Percentiles rank a stretch among this genome's conserved stretches.
phyloP scores from a whole-genome alignment of 2,797 vertebrate species.

The Sebastolobus alascanus region DNA sequence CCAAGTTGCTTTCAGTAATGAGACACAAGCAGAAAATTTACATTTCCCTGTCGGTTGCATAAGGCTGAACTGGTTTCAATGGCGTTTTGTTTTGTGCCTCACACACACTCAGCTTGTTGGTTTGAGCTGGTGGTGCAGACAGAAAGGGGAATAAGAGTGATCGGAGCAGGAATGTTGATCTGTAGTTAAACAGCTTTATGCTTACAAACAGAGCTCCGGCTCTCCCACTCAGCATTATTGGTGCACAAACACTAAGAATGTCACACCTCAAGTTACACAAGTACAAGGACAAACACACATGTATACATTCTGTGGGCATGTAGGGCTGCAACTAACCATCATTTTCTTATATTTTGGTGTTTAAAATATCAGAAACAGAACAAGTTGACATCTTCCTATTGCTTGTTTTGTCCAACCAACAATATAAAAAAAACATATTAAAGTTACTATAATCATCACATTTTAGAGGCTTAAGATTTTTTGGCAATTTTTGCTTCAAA shows the following conservation, averaged over 20 bases:
- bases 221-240: conserved; percentile 52
- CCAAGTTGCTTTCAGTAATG: conserved; percentile 28
- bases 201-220: conserved; percentile 68
- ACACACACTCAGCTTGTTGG: conserved; percentile 7
- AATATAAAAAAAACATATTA: no score
- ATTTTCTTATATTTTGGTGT: neutral
- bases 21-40: conserved; percentile 30
- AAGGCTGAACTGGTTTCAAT: conserved; percentile 46
- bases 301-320: neutral
- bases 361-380: neutral
- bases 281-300: conserved; percentile 27
- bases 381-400: neutral
- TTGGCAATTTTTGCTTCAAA: neutral
- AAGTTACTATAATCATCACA: neutral
- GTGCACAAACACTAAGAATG: conserved; percentile 60
- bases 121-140: conserved; percentile 57
- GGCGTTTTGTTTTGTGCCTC: conserved; percentile 44
- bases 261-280: conserved; percentile 51
- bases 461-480: neutral
- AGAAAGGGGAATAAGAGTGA: conserved; percentile 68
- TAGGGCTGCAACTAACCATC: neutral
- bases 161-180: conserved; percentile 85
- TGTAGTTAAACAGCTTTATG: conserved; percentile 83
- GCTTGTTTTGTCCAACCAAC: neutral
- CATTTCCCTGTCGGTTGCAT: conserved; percentile 43